Conservation (phyloP, 2,797 vertebrate species). For the Simalia tracyae region DNA sequence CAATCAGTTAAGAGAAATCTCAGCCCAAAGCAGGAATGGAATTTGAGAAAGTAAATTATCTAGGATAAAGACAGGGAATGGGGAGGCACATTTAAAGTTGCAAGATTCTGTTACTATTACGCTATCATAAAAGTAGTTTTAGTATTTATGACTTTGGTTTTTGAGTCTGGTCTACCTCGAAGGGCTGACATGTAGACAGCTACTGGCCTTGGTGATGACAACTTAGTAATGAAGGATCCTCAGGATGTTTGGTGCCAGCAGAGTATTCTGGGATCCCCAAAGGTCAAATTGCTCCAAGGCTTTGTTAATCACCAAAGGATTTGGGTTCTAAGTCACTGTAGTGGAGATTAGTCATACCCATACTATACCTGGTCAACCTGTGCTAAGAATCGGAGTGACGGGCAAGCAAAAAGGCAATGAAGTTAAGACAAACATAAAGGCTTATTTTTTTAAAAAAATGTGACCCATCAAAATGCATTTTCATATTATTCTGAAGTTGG, state of each 20-base stretch:
- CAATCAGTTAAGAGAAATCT: neutral
- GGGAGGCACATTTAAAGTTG: neutral
- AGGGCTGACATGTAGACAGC: neutral
- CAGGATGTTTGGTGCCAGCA: neutral
- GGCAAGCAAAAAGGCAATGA: too few relatives aligned
- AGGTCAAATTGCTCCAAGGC: neutral
- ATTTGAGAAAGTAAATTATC: neutral
- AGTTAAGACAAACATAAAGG: too few relatives aligned
- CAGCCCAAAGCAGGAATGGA: neutral
- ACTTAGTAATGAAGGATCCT: neutral
- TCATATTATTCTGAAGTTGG: neutral
- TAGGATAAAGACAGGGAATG: neutral
- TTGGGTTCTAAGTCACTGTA: neutral
- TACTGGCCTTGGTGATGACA: neutral
- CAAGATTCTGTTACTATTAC: neutral
- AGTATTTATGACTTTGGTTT: neutral
- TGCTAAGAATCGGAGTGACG: too few relatives aligned
- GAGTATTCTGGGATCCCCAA: neutral
- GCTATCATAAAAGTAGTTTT: neutral
- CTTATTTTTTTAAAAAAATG: too few relatives aligned
- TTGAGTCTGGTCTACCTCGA: neutral
- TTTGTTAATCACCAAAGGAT: neutral
- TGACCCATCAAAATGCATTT: neutral
- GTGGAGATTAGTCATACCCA: neutral
- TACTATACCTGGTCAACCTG: neutral